Base-by-base conservation (phyloP, 2,888 invertebrate species). In the Drosophila emarginata region DNA sequence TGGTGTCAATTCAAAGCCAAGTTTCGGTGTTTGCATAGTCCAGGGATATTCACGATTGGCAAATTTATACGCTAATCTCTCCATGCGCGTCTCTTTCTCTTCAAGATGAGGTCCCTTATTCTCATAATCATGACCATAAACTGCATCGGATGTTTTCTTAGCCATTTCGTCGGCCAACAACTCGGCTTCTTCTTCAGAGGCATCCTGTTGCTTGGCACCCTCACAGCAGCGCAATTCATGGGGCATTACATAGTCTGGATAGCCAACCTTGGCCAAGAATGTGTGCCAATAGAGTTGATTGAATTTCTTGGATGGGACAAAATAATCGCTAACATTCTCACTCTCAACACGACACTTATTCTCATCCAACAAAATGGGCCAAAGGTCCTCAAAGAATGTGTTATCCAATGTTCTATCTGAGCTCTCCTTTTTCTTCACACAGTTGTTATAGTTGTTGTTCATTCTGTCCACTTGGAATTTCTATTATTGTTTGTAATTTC, bases 301-400 rank as follows among this genome's bases (percentile, higher is more conserved):
- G 39, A 90, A 90, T 11, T 61, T 56, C 3, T 71, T 45, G n/a
- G 65, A 21, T 0, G 91, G 90, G 18, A 67, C 64, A 61, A 87
- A 90, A 18, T 59, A 80, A n/a, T 74, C 63, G 0, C 28, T 39
- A 3, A 76, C 39, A 18, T 73, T 61, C n/a, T n/a, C n/a, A 45
- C 76, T 82, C 18, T 64, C 54, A 15, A 78, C 68, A 4, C 79
- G 80, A 53, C 89, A 91, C 9, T 64, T 32, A 58, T 88, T 89
- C 4, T 82, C 76, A 0, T 89, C 73, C 15, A 91, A 64, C 59
- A 90, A 80, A n/a, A 80, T 57, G 0, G 90, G 90, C 91, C 91
- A 90, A 5, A 90, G 65, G 4, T 74, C 67, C 4, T 90, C 86
- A 15, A 88, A 87, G 61, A 89, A 88, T 5, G 77, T 64, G 12